A percentile compares a stretch with the other conserved stretches of the same genome.
phyloP scores from a whole-genome alignment of 2,888 invertebrate genomes.

The Encarsia formosa region DNA sequence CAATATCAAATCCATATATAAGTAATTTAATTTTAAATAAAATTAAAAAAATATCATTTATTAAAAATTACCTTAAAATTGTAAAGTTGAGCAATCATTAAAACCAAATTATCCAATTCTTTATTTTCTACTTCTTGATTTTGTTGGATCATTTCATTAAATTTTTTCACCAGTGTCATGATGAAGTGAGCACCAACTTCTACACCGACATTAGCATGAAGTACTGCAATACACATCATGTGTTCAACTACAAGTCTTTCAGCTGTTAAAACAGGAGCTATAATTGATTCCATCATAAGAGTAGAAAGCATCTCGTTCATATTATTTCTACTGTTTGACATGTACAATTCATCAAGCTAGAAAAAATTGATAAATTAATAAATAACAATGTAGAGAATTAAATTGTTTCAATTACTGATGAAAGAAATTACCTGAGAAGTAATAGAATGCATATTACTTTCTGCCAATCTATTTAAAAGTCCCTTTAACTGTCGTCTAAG shows the following conservation, averaged over 20 bases:
- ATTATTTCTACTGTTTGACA: conserved; percentile 73
- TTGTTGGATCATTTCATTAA: conserved; percentile 58
- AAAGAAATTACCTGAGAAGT: conserved; percentile 53
- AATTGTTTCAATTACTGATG: background rate
- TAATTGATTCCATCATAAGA: conserved; percentile 68
- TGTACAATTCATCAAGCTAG: conserved; percentile 77
- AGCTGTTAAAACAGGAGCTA: conserved; percentile 61
- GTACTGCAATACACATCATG: conserved; percentile 72
- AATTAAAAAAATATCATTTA: background rate
- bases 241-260: conserved; percentile 80
- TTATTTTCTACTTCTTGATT: conserved; percentile 67
- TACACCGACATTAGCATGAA: conserved; percentile 86
- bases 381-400: background rate
- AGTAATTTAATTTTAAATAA: background rate
- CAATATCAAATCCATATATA: conserved; percentile 26
- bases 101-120: conserved; percentile 73
- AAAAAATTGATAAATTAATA: conserved; percentile 24
- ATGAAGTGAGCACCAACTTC: conserved; percentile 89
- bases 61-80: conserved; percentile 70
- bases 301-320: conserved; percentile 72
- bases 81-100: conserved; percentile 77
- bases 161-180: conserved; percentile 67
- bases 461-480: conserved; percentile 79
- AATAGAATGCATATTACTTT: conserved; percentile 83
- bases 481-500: conserved; percentile 83